Evolutionary conservation across 2,797 vertebrate species (phyloP), one percentile per base, ranked within the genome.

Genomic region (Xenopus petersii): DNA sequence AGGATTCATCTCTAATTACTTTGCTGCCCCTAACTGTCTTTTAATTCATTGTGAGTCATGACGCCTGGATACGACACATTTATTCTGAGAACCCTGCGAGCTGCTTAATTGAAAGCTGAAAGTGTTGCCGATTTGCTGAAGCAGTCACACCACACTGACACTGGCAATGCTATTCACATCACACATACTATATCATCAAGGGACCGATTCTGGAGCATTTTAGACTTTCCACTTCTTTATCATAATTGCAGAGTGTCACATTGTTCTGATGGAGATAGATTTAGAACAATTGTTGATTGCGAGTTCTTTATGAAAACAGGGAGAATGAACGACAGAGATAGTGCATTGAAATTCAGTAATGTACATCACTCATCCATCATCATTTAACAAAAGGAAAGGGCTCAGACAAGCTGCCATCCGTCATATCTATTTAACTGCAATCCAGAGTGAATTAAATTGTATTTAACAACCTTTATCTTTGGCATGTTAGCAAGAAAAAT

Each of bases 311-410:
- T 91, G 87, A 89, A 88, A 83, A 82, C 83, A 76, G 74, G 78
- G 78, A 69, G 87, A 85, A 86, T 86, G 87, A 91, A 87, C 80
- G 85, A 82, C 77, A 80, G 83, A 80, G 81, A 82, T 55, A 79
- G 75, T 79, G 82, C 67, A 84, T 88, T 83, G 84, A 87, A 88
- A 88, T 88, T 86, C 75, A 81, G 79, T 84, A 84, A 82, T 79
- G 82, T 89, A 86, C 79, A 81, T 87, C 88, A 90, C 87, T 92
- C 91, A 93, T 95, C 89, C 87, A 89, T 96, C 93, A 95, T 89
- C 87, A 91, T 92, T 88, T 92, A 88, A 88, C 87, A 90, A 90
- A 90, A 91, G 85, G 86, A 86, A 87, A 83, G 88, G 85, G 87
- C 84, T 85, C 87, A 91, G 89, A 88, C 86, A 91, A 85, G 83